A percentile compares a stretch with the other conserved stretches of the same genome.
Evolutionary conservation across 2,113 vertebrate genomes (phyloP).

Genomic region (Chaenogobius annularis): DNA sequence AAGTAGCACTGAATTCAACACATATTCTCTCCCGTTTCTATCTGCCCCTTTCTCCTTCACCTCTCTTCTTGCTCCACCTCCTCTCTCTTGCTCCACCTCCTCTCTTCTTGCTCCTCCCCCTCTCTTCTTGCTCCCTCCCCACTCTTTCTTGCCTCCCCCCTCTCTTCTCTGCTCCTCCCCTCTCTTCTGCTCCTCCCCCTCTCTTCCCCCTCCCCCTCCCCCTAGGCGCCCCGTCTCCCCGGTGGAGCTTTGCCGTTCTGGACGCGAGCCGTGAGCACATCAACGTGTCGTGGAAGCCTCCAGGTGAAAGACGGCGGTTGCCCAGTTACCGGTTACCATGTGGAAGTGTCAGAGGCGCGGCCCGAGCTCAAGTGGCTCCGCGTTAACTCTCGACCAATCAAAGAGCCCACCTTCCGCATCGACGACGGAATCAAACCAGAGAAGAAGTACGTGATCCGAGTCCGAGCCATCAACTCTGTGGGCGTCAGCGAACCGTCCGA

Average conservation of each 20-base stretch:
- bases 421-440: conserved; percentile 93
- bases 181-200: too few species aligned
- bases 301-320: conserved; percentile 92
- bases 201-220: too few species aligned
- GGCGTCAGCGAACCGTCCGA: conserved; percentile 94
- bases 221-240: conserved; percentile 91
- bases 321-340: conserved; percentile 92
- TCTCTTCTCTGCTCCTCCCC: too few species aligned
- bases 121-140: conserved; percentile 87
- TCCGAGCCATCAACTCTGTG: conserved; percentile 92
- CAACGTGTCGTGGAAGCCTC: conserved; percentile 91
- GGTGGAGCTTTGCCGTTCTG: conserved; percentile 84
- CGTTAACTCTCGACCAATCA: conserved; percentile 91
- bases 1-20: too few species aligned
- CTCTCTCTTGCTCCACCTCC: too few species aligned
- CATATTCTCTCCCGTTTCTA: too few species aligned
- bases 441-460: conserved; percentile 92
- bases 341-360: conserved; percentile 93
- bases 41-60: too few species aligned
- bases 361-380: conserved; percentile 95
- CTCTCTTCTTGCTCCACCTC: too few species aligned
- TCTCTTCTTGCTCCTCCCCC: conserved; percentile 67
- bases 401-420: conserved; percentile 90
- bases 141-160: too few species aligned
- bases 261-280: conserved; percentile 93